phyloP scores from a whole-genome alignment of 2,888 invertebrate genomes.

The Meghimatium bilineatum region DNA sequence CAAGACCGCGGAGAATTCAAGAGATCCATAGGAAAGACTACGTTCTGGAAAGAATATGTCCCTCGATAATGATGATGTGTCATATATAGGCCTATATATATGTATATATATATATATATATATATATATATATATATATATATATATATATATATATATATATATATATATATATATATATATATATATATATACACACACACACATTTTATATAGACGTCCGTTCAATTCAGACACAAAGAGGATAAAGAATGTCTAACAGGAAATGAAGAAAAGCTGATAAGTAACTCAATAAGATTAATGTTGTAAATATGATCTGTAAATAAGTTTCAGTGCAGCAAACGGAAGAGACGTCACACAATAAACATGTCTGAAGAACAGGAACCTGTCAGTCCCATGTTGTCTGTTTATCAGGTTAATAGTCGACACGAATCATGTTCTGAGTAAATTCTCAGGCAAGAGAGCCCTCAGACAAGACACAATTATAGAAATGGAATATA shows the following conservation, averaged over 20 bases:
- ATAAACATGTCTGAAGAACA: constrained; percentile 15
- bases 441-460: neutral
- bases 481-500: neutral
- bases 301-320: neutral
- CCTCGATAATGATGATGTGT: no score
- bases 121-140: no score
- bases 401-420: constrained; percentile 9
- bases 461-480: neutral
- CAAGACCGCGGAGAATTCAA: no score
- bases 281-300: neutral
- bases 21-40: no score
- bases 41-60: no score
- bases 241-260: neutral
- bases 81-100: no score
- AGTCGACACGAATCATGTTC: neutral
- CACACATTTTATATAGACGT: no score
- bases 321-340: neutral
- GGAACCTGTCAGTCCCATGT: neutral
- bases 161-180: no score
- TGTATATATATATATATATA: no score
- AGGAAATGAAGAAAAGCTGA: neutral
- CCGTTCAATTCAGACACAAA: no score
- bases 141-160: no score
- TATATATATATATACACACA: no score
- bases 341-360: neutral